Evolutionary conservation across 2,797 vertebrate genomes (phyloP).

Genomic region (Periparus ater): DNA sequence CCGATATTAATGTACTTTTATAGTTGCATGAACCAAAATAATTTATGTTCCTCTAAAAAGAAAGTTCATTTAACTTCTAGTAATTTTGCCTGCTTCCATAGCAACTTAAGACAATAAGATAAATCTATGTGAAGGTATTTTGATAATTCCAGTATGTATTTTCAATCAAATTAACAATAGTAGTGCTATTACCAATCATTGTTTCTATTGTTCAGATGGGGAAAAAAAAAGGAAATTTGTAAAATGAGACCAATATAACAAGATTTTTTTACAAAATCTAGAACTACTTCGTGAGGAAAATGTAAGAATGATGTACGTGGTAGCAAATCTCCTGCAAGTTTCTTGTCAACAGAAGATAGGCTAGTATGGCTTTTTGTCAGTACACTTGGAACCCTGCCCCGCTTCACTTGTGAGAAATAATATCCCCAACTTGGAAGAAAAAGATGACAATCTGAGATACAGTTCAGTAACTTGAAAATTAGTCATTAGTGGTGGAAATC

Average conservation of each 20-base stretch:
- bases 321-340: neutral
- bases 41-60: neutral
- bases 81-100: conserved; percentile 3
- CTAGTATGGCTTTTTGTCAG: neutral
- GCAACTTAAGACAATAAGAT: neutral
- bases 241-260: neutral
- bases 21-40: neutral
- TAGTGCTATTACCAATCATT: neutral
- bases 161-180: neutral
- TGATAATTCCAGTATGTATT: neutral
- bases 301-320: neutral
- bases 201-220: neutral
- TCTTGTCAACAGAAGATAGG: neutral
- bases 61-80: neutral
- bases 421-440: neutral
- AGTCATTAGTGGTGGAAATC: neutral
- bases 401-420: neutral
- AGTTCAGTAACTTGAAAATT: neutral
- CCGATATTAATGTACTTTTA: neutral
- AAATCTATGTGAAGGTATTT: neutral
- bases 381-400: neutral
- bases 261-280: neutral
- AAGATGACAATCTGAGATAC: neutral
- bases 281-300: neutral
- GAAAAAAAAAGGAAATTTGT: neutral